Conservation (phyloP, 1,140 invertebrate genomes). For the Platyscapa corneri region DNA sequence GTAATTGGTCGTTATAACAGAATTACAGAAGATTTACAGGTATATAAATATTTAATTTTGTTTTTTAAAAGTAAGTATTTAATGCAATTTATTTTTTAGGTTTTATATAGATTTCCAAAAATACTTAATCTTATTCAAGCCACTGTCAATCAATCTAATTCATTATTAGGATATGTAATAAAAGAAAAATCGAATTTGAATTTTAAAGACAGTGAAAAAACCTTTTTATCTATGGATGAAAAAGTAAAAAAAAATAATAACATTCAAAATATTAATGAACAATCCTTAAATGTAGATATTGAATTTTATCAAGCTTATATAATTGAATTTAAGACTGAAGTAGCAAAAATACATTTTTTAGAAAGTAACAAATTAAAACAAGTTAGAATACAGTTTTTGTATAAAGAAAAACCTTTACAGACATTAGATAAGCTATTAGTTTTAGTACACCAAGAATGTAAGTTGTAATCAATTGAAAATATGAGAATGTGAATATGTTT, state of each 20-base stretch:
- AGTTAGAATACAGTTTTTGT: constrained; percentile 86
- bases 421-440: constrained; percentile 82
- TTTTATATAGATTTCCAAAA: constrained; percentile 79
- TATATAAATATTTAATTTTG: constrained; percentile 33
- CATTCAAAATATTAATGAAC: constrained; percentile 32
- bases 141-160: constrained; percentile 81
- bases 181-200: constrained; percentile 68
- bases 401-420: constrained; percentile 80
- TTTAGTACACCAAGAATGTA: constrained; percentile 87
- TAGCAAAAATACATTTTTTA: constrained; percentile 73
- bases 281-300: constrained; percentile 54
- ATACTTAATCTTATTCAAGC: constrained; percentile 84
- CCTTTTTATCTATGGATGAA: constrained; percentile 51
- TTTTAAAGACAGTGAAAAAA: constrained; percentile 46
- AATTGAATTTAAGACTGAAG: constrained; percentile 76
- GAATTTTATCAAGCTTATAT: constrained; percentile 74
- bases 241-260: constrained; percentile 44
- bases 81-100: constrained; percentile 65
- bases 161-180: constrained; percentile 80
- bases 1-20: constrained; percentile 70
- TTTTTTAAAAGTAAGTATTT: constrained; percentile 3
- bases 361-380: constrained; percentile 77
- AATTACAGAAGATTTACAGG: constrained; percentile 65
- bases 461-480: constrained; percentile 59
- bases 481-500: not conserved